A percentile compares a stretch with the other conserved stretches of the same genome.
These are phyloP conservation scores for Pharmacophagus antenor DNA, from an alignment of 2,888 invertebrate genomes.

Conservation along the genomic window DNA sequence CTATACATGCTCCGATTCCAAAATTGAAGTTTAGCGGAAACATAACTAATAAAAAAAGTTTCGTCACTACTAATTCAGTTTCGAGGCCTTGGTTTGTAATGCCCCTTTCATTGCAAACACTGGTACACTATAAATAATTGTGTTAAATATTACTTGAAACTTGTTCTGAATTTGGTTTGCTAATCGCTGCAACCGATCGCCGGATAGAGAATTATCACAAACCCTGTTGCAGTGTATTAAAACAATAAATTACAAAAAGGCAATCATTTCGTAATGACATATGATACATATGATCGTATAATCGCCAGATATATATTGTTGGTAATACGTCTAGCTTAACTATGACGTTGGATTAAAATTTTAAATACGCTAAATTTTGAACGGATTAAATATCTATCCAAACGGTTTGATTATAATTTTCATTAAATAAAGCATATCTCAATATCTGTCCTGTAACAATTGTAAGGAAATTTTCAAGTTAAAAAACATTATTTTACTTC, in stretches of 20 bases:
- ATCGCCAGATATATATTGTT: not conserved
- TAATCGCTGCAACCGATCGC: slow-evolving; percentile 11
- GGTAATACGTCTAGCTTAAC: not conserved
- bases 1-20: slow-evolving; percentile 17
- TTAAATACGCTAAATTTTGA: too few relatives aligned
- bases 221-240: not conserved
- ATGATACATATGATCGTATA: not conserved
- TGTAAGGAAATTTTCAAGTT: too few relatives aligned
- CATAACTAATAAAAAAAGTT: slow-evolving; percentile 26
- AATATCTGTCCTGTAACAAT: too few relatives aligned
- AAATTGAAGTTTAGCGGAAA: slow-evolving; percentile 18
- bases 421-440: too few relatives aligned
- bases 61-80: slow-evolving; percentile 19
- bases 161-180: slow-evolving; percentile 28
- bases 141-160: slow-evolving; percentile 17
- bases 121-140: slow-evolving; percentile 19
- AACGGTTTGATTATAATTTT: too few relatives aligned
- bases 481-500: too few relatives aligned
- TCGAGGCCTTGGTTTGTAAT: slow-evolving; percentile 23
- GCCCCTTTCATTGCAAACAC: slow-evolving; percentile 26
- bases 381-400: too few relatives aligned
- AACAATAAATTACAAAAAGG: slow-evolving; percentile 1
- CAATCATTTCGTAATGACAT: not conserved
- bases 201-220: slow-evolving; percentile 15
- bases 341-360: not conserved